Conservation (phyloP, 2,888 invertebrate species). For the Cyrtodaria siliqua region DNA sequence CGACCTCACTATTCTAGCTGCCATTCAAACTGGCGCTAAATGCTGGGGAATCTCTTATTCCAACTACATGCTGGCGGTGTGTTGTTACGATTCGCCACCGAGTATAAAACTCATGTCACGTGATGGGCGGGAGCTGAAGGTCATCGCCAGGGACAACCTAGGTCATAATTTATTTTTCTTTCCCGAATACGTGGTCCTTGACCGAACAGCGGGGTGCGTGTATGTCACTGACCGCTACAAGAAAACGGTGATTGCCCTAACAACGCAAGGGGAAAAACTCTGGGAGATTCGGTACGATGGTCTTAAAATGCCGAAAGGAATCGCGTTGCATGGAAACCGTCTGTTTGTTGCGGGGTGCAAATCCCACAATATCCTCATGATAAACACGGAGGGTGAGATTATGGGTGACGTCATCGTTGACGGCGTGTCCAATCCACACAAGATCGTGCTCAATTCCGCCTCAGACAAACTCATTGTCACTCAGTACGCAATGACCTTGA, state of each 20-base stretch:
- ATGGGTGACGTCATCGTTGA: slow-evolving; percentile 65
- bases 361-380: slow-evolving; percentile 64
- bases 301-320: slow-evolving; percentile 64
- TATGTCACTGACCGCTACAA: slow-evolving; percentile 68
- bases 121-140: slow-evolving; percentile 67
- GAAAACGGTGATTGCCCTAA: slow-evolving; percentile 66
- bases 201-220: slow-evolving; percentile 60
- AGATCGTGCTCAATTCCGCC: slow-evolving; percentile 51
- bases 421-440: slow-evolving; percentile 64
- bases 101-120: slow-evolving; percentile 69
- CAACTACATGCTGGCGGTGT: slow-evolving; percentile 66
- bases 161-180: slow-evolving; percentile 71
- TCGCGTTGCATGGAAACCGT: slow-evolving; percentile 65
- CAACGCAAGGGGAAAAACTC: slow-evolving; percentile 66
- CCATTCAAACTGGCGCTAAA: slow-evolving; percentile 68
- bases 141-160: slow-evolving; percentile 62
- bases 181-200: slow-evolving; percentile 66
- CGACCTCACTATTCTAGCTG: slow-evolving; percentile 59
- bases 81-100: slow-evolving; percentile 67
- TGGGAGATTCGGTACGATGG: slow-evolving; percentile 66
- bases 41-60: slow-evolving; percentile 68
- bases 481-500: slow-evolving; percentile 64
- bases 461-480: slow-evolving; percentile 62
- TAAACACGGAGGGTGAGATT: slow-evolving; percentile 65
- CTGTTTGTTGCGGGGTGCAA: slow-evolving; percentile 67